Base-by-base conservation (phyloP, 2,797 vertebrate species). In the Pteropus rufus region DNA sequence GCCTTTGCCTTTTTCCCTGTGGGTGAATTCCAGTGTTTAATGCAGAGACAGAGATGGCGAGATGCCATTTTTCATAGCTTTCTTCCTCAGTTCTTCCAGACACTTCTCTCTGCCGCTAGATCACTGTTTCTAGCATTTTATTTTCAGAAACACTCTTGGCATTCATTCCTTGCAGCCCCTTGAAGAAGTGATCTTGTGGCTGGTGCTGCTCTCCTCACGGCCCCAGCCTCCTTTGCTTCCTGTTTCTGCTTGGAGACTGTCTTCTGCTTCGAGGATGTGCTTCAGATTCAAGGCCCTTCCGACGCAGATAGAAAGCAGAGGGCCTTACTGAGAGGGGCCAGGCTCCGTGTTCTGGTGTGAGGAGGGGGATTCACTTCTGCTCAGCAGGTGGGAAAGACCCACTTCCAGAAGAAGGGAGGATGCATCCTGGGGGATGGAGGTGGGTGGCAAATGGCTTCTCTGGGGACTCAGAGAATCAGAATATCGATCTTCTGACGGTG, bases 341-440 rank as follows among this genome's bases (percentile, higher is more conserved):
- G 73, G 29, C 41, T 67, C 65, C 4, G 0, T 23, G 60, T 36
- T 29, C n/a, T 3, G 41, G 8, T 0, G 0, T 7, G 16, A 54
- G 49, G 49, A 39, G 15, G 60, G 21, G 80, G 31, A 10, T 16
- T 11, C 44, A 26, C 26, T 64, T 9, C 73, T 85, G 16, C 39
- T 49, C 39, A 14, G 12, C 19, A 67, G 79, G 49, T 64, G 41
- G 82, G 69, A 72, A 54, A 0, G 18, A 88, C 54, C 44, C 70
- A 23, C 56, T 36, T 87, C 21, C 23, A 62, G 76, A 49, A 69
- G 70, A 91, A 69, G 41, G 58, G 58, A n/a, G 36, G 70, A 34
- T 23, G 70, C 5, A 3, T 9, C 26, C 14, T 26, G 5, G 34
- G 46, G 18, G 29, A 86, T 10, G 72, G 16, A 73, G 49, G 26